Base-by-base conservation (phyloP, 2,113 vertebrate species). In the Zonotrichia leucophrys region DNA sequence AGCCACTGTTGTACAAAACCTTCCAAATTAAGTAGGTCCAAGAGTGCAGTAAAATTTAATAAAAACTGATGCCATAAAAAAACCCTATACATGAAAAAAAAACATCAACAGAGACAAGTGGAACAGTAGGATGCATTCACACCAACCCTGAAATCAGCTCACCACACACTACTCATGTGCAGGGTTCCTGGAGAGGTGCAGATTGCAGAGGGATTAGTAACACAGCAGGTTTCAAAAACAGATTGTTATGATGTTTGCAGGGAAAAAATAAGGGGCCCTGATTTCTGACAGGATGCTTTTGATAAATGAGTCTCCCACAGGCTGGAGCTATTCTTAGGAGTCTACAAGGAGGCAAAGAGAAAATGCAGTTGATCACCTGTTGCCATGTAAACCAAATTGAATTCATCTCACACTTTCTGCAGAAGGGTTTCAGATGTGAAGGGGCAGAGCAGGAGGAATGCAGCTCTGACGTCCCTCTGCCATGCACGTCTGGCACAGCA, bases 381-480 rank as follows among this genome's bases (percentile, higher is more conserved):
- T 94, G 84, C 91, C 86, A 94, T 53, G 86, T 79, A 90, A 95
- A 96, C 76, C 73, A 82, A 78, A 94, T 56, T 79, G 24, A 78
- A 44, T 52, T 81, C 25, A 72, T 70, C 72, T 44, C 17, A 14
- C 5, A 56, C 9, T 70, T 80, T 69, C 62, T 87, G 44, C 66
- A 69, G 68, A 59, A 87, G 35, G 44, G 37, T 49, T 84, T 94
- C 12, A 7, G 25, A 62, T 31, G 42, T 21, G 59, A 89, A 80
- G 67, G 56, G 87, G 30, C 50, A 87, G 77, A 25, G 6, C 77
- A 83, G 64, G 53, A 77, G 75, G 56, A 56, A 83, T 39, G 37
- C 68, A 93, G 83, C 62, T 92, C 20, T 49, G 63, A 73, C 9
- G 86, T 50, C 60, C 42, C 75, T 87, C 49, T 74, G 63, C 18